These are phyloP conservation scores for Drosophila athabasca DNA, from an alignment of 1,140 invertebrate genomes.

Conservation along the genomic window DNA sequence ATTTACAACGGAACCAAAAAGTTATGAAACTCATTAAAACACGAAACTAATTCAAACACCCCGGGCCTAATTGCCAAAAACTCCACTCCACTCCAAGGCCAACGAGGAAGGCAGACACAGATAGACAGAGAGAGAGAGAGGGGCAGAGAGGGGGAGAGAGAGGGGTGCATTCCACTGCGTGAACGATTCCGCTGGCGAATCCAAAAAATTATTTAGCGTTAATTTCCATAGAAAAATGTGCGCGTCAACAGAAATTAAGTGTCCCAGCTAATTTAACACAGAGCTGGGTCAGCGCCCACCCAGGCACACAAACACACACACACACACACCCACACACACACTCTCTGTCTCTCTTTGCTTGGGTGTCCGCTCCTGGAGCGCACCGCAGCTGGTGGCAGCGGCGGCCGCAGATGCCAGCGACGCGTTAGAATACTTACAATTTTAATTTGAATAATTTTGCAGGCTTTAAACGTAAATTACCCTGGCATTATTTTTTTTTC, in stretches of 20 bases:
- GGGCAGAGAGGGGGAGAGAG: not conserved
- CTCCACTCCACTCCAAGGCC: conserved; percentile 10
- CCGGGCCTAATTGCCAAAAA: conserved; percentile 76
- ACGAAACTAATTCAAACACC: conserved; percentile 82
- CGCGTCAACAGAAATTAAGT: conserved; percentile 81
- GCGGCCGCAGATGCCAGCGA: conserved; percentile 45
- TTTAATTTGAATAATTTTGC: conserved; percentile 82
- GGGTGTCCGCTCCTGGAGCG: conserved; percentile 29
- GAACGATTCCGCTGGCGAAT: conserved; percentile 60
- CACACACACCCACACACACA: conserved; percentile 9
- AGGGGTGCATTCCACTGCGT: conserved; percentile 9
- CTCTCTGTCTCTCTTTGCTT: conserved; percentile 17
- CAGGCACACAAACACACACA: not conserved
- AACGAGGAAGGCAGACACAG: conserved; percentile 1
- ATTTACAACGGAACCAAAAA: conserved; percentile 82
- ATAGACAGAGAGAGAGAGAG: not conserved
- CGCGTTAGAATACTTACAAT: conserved; percentile 81
- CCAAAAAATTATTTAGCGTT: conserved; percentile 80
- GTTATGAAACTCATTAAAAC: conserved; percentile 82
- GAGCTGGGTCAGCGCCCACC: conserved; percentile 46
- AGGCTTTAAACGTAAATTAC: conserved; percentile 82
- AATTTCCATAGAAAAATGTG: conserved; percentile 82
- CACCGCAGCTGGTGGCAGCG: conserved; percentile 39
- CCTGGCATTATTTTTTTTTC: conserved; percentile 58
- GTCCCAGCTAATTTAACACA: conserved; percentile 80